Conservation (phyloP, 2,113 vertebrate genomes). For the Climacteris rufus region DNA sequence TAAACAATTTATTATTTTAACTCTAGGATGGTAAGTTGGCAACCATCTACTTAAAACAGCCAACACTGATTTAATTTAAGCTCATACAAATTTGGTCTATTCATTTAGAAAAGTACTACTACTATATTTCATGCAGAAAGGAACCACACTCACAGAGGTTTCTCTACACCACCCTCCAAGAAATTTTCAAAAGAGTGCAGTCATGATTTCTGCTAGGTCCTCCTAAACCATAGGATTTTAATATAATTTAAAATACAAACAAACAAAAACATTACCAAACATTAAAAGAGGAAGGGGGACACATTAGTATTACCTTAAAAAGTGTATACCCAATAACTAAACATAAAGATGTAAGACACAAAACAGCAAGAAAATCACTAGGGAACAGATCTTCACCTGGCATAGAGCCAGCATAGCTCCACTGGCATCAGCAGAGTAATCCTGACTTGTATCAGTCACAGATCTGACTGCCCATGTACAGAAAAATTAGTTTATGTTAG, state of each 20-base stretch:
- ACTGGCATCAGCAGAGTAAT: background rate
- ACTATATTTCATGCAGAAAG: background rate
- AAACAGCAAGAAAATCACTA: background rate
- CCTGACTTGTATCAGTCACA: background rate
- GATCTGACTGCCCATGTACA: background rate
- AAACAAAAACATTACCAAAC: background rate
- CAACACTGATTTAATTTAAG: background rate
- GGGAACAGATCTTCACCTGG: background rate
- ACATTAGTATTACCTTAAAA: background rate
- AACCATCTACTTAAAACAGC: background rate
- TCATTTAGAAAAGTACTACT: background rate
- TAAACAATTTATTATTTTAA: background rate
- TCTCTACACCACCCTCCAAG: background rate
- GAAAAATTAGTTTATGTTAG: background rate
- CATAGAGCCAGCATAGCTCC: background rate
- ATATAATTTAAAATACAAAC: background rate
- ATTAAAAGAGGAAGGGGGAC: background rate
- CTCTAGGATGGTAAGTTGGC: background rate
- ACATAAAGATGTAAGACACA: background rate
- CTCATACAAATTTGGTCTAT: background rate
- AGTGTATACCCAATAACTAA: background rate
- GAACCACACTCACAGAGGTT: background rate
- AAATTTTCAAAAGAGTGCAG: background rate
- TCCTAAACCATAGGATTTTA: background rate
- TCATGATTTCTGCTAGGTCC: background rate